Evolutionary conservation across 2,888 invertebrate genomes (phyloP), one percentile per base, ranked within the genome.

Genomic region (Brachyopa scutellaris): DNA sequence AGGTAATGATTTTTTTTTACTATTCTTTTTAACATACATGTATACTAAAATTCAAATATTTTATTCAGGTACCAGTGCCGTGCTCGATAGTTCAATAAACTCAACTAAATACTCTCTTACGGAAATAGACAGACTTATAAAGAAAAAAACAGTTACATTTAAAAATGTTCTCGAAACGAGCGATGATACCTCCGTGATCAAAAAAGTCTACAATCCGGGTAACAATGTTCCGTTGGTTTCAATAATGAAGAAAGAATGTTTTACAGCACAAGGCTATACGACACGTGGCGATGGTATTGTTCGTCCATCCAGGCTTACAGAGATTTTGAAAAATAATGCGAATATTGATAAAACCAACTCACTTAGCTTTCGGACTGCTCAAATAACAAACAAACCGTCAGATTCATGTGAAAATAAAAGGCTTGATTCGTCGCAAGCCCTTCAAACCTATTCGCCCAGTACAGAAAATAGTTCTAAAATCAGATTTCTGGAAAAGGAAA

Each of bases 111-210:
- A n/a, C n/a, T n/a, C n/a, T n/a, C n/a, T n/a, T n/a, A 21, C 19
- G 5, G 47, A 69, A 6, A 11, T 70, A 5, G 70, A 38, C 2
- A 70, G 61, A 23, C 8, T 38, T 23, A 87, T 87, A 64, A 88
- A 92, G 70, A 93, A 93, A 88, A 93, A 93, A 90, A 93, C 93
- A 47, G 93, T 93, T 17, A 93, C 93, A 61, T 93, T 93, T 89
- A 93, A 93, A 84, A 93, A 92, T 85, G 92, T 93, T 72, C 87
- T 89, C 31, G 93, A 93, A 87, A 93, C 93, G 84, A 93, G 93
- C 88, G 93, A 93, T 88, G 93, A 93, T 87, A 91, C 92, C 85
- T 91, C 92, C 84, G 92, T 92, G 29, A 89, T 93, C 4, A 93
- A 92, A 87, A 92, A 92, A 86, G 91, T 93, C 84, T 91, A 91